These are phyloP conservation scores for Phataginus tetradactyla DNA, from an alignment of 2,797 vertebrate genomes.

Conservation along the genomic window DNA sequence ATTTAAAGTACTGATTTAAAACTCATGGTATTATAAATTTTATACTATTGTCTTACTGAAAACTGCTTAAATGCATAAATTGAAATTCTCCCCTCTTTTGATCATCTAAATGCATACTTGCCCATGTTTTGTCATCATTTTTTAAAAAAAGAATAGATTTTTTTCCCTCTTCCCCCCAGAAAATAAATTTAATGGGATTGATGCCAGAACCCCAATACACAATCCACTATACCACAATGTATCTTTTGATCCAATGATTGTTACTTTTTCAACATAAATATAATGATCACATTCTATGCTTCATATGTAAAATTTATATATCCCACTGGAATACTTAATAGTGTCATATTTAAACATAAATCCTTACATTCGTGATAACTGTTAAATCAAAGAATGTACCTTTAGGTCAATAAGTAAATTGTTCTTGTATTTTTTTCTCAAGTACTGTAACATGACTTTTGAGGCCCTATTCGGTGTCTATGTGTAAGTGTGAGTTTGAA, in stretches of 20 bases:
- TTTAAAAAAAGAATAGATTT: too few species aligned
- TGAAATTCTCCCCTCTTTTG: neutral
- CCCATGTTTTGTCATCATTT: neutral
- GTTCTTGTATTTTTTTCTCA: neutral
- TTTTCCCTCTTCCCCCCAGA: too few species aligned
- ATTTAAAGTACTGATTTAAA: slow-evolving; percentile 41
- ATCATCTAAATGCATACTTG: neutral
- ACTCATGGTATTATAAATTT: slow-evolving; percentile 28
- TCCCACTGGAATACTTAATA: neutral
- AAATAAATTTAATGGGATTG: neutral
- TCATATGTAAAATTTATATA: neutral
- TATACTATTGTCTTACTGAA: neutral
- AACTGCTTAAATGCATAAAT: neutral
- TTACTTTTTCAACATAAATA: neutral
- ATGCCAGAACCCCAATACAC: neutral
- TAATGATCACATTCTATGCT: neutral
- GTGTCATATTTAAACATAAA: slow-evolving; percentile 14
- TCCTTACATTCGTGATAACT: neutral
- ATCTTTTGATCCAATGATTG: neutral
- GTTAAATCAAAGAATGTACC: neutral
- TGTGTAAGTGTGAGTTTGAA: neutral
- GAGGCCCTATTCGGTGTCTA: neutral
- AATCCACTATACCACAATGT: neutral
- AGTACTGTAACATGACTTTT: neutral
- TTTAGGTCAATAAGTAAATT: neutral